Evolutionary conservation across 2,888 invertebrate species (phyloP).

Genomic region (Troides helena): DNA sequence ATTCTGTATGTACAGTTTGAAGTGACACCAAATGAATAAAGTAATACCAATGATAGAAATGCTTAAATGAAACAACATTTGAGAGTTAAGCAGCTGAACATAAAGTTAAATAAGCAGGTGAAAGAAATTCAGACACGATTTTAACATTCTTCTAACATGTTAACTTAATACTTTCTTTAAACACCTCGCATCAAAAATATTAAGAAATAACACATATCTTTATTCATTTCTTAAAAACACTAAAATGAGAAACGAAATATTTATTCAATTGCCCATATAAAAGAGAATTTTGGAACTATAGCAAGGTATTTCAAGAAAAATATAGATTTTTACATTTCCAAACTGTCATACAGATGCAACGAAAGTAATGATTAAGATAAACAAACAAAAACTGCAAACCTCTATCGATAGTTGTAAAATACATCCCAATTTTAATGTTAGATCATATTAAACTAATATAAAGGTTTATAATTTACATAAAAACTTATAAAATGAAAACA

Average conservation of each 20-base stretch:
- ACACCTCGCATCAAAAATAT: background rate
- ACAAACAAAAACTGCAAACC: no score
- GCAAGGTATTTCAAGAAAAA: background rate
- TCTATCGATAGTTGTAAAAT: no score
- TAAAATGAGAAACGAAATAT: background rate
- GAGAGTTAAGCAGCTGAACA: background rate
- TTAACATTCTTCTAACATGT: background rate
- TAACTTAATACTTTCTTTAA: background rate
- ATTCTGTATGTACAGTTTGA: slow-evolving; percentile 20
- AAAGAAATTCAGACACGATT: background rate
- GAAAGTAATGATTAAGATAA: no score
- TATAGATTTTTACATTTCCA: background rate
- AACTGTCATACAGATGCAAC: background rate
- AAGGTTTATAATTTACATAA: no score
- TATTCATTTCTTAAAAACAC: no score
- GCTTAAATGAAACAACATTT: slow-evolving; percentile 2
- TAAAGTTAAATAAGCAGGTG: background rate
- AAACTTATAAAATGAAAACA: no score
- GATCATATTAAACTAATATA: no score
- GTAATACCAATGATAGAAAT: background rate
- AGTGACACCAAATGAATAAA: slow-evolving; percentile 22
- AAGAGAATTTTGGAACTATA: background rate
- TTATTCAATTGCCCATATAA: background rate
- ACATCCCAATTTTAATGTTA: no score
- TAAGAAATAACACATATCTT: background rate